Evolutionary conservation across 2,888 invertebrate species (phyloP).

Genomic region (Campaea margaritaria): DNA sequence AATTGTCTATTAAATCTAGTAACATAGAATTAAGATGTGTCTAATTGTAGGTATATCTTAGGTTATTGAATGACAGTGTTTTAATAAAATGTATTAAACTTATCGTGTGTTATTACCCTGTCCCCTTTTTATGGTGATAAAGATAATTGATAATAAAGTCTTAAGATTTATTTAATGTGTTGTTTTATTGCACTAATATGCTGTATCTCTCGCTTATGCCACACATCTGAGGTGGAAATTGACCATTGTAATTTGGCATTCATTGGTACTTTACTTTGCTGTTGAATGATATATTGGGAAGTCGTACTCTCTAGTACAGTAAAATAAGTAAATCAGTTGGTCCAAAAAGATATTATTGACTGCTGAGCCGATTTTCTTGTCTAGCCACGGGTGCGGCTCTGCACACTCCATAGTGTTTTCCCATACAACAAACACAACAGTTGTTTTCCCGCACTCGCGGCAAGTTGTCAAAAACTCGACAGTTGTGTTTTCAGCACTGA

Average conservation of each 20-base stretch:
- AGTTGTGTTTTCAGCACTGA: no score
- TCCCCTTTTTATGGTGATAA: constrained; percentile 46
- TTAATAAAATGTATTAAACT: constrained; percentile 63
- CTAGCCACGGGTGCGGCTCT: no score
- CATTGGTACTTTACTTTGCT: neutral
- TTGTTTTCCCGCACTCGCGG: no score
- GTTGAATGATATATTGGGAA: neutral
- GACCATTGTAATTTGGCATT: constrained; percentile 14
- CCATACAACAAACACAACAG: no score
- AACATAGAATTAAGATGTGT: constrained; percentile 57
- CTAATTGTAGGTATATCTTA: constrained; percentile 49
- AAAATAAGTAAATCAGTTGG: no score
- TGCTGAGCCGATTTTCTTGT: no score
- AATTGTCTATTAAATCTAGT: constrained; percentile 52
- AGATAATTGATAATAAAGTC: constrained; percentile 63
- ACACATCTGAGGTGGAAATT: constrained; percentile 29
- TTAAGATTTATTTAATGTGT: constrained; percentile 57
- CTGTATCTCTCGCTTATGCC: constrained; percentile 56
- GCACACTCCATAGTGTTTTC: no score
- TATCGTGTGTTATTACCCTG: constrained; percentile 55
- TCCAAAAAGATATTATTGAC: no score
- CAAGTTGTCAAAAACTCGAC: no score
- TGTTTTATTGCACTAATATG: constrained; percentile 75
- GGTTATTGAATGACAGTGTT: constrained; percentile 45
- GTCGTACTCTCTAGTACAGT: neutral